A percentile compares a stretch with the other conserved stretches of the same genome.
Conservation (phyloP, 2,797 vertebrate genomes). For the Spinus olivaceus region DNA sequence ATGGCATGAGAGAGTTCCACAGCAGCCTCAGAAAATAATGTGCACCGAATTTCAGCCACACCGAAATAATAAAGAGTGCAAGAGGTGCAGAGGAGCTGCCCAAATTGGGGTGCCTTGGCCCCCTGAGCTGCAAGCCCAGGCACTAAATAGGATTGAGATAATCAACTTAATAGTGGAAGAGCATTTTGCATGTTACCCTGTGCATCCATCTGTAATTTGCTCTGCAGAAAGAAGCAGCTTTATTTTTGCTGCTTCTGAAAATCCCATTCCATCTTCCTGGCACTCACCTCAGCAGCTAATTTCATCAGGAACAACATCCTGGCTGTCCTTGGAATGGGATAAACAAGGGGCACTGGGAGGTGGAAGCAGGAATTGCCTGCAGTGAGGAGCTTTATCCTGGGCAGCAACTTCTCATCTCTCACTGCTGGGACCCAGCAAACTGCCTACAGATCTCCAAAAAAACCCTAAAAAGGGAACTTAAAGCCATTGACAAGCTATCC, state of each 20-base stretch:
- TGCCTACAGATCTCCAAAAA: background rate
- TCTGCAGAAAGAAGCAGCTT: background rate
- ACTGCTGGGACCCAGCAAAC: background rate
- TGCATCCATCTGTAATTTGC: background rate
- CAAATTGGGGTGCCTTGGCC: background rate
- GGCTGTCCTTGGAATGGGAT: background rate
- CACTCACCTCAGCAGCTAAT: background rate
- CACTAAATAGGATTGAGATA: background rate
- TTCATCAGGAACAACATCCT: background rate
- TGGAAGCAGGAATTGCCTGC: background rate
- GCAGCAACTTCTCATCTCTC: background rate
- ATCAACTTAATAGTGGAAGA: background rate
- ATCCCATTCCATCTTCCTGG: background rate
- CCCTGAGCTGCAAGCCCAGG: background rate
- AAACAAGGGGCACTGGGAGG: background rate
- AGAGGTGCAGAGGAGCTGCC: background rate
- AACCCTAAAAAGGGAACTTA: background rate
- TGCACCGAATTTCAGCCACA: accelerated
- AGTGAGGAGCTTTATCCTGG: background rate
- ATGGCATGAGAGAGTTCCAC: background rate
- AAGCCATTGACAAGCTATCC: background rate
- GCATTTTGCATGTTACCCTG: background rate
- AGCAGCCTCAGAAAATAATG: background rate
- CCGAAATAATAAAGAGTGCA: background rate
- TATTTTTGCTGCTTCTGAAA: constrained; percentile 5